Base-by-base conservation (phyloP, 1,140 invertebrate species). In the Tetragonula clypearis region DNA sequence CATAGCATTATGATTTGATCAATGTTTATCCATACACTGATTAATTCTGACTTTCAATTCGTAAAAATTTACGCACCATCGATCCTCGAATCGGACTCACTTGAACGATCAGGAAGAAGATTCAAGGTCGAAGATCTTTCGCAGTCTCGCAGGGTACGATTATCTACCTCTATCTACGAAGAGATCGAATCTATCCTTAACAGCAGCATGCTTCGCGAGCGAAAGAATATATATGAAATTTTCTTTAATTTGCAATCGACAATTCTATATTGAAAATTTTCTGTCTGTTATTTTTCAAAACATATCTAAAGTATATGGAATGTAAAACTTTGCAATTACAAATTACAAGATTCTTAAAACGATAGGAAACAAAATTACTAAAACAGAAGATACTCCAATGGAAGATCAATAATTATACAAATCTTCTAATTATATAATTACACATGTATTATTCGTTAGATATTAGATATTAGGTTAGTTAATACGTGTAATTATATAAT, bases 1-100 rank as follows among this genome's bases (percentile, higher is more conserved):
- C n/a, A n/a, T n/a, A n/a, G n/a, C n/a, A 77, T 82, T 79, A 82
- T 68, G n/a, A 88, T 89, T 88, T 80, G 30, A 88, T 86, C 68
- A 41, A 41, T 66, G 15, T 74, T 58, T 77, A 77, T 83, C 55
- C 55, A 21, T 56, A 30, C 56, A 17, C 72, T 19, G 53, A 86
- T 80, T 58, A 71, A 83, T 77, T 35, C 26, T 35, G 84, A 35
- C 80, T 79, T 89, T 89, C 84, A 72, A 84, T 86, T 74, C 41
- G 30, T 49, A 41, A 77, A 49, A 56, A 85, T 76, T 75, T 71
- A 77, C 68, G 58, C 77, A 56, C 68, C 66, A 62, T 55, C 76
- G 74, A 56, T 79, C 62, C 11, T 73, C 60, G 73, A 84, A 79
- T 84, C n/a, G 62, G 56, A 58, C 56, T 76, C 74, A 74, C 81